These are phyloP conservation scores for Triplophysa yarkandensis DNA, from an alignment of 2,797 vertebrate genomes.

Conservation along the genomic window DNA sequence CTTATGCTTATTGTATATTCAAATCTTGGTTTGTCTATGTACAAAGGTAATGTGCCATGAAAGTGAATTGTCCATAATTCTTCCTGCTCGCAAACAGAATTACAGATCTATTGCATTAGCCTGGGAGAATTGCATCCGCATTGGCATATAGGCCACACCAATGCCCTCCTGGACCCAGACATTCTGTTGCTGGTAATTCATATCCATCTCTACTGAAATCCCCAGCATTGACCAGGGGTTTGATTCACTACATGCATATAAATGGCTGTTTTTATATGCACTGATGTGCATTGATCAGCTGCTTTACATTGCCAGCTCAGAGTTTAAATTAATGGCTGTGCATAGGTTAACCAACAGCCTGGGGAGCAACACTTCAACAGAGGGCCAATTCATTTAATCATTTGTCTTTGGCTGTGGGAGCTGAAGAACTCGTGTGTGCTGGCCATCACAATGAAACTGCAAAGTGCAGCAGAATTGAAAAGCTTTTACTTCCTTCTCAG, in stretches of 20 bases:
- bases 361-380: conserved; percentile 5
- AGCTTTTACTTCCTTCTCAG: conserved; percentile 1
- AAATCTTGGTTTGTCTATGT: neutral
- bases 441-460: conserved; percentile 15
- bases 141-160: neutral
- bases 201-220: conserved; percentile 7
- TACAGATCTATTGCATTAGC: conserved; percentile 7
- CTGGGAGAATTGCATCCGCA: conserved; percentile 4
- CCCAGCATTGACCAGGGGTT: conserved; percentile 6
- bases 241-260: conserved; percentile 6
- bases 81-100: conserved; percentile 9
- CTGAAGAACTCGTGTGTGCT: conserved; percentile 7
- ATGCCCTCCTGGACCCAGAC: conserved; percentile 9
- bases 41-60: conserved; percentile 13
- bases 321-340: conserved; percentile 16
- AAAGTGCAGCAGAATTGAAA: neutral
- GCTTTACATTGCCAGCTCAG: neutral
- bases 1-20: neutral
- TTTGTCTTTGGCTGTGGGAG: conserved; percentile 15
- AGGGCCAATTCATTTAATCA: conserved; percentile 12
- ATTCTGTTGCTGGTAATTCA: neutral
- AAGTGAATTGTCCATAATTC: neutral
- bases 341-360: conserved; percentile 26
- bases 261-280: neutral
- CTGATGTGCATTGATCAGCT: conserved; percentile 22